Percentiles rank a stretch among this genome's conserved stretches.
Evolutionary conservation across 2,797 vertebrate species (phyloP).

Genomic region (Myotis planiceps): DNA sequence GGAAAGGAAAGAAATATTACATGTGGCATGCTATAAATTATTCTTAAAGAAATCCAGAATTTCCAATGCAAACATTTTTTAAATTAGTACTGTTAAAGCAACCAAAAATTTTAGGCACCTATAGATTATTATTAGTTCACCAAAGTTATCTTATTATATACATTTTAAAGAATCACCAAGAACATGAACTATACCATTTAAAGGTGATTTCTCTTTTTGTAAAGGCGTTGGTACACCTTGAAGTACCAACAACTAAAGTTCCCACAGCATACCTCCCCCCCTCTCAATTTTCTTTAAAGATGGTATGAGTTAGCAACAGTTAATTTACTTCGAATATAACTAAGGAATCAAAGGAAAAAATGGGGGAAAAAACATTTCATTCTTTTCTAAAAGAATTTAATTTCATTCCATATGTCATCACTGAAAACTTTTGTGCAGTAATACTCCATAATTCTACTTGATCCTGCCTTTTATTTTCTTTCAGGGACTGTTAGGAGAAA

Average conservation of each 20-base stretch:
- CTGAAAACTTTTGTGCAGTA: not conserved
- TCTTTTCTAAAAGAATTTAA: not conserved
- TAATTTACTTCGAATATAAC: slow-evolving; percentile 8
- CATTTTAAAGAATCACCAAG: not conserved
- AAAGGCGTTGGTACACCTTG: not conserved
- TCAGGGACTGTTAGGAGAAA: slow-evolving; percentile 4
- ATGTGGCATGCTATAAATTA: slow-evolving; percentile 86
- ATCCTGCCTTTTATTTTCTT: slow-evolving; percentile 6
- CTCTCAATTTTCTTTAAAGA: slow-evolving; percentile 13
- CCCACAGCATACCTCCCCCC: not conserved
- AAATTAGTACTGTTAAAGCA: slow-evolving; percentile 82
- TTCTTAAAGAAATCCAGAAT: slow-evolving; percentile 82
- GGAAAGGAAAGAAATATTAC: slow-evolving; percentile 92
- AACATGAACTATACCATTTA: slow-evolving; percentile 41
- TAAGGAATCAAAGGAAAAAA: not conserved
- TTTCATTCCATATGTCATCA: not conserved
- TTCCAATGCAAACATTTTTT: slow-evolving; percentile 79
- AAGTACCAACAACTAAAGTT: slow-evolving; percentile 33
- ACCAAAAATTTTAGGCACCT: slow-evolving; percentile 59
- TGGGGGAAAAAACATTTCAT: not conserved
- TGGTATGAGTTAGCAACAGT: not conserved
- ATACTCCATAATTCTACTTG: not conserved
- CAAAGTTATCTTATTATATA: slow-evolving; percentile 46
- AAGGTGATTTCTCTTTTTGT: slow-evolving; percentile 31
- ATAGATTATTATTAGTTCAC: slow-evolving; percentile 63